Evolutionary conservation across 2,113 vertebrate genomes (phyloP).

Genomic region (Orycteropus afer): DNA sequence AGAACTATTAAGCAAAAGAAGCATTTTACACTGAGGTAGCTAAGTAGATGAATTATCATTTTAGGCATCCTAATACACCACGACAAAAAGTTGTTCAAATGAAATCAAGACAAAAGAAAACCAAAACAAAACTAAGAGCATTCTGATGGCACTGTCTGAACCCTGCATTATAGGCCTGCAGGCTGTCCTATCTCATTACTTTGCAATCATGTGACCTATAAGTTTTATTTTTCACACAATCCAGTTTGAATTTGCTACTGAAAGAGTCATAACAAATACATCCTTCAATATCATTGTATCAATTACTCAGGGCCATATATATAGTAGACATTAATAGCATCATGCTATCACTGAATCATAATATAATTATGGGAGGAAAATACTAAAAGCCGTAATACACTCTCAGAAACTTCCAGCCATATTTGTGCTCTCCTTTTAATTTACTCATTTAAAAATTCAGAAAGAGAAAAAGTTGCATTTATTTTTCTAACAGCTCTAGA

Average conservation of each 20-base stretch:
- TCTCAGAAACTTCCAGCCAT: neutral
- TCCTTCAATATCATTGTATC: neutral
- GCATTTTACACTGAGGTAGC: neutral
- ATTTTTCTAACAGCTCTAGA: neutral
- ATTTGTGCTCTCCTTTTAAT: neutral
- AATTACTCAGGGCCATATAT: neutral
- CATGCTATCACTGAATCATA: neutral
- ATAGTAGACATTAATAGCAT: neutral
- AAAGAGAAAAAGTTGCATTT: neutral
- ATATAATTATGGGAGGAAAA: neutral
- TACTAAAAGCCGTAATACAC: neutral
- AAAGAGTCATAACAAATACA: neutral
- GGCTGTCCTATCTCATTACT: neutral
- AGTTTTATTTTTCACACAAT: constrained; percentile 23
- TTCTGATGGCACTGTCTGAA: neutral
- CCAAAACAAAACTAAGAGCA: neutral
- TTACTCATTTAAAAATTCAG: neutral
- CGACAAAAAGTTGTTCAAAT: neutral
- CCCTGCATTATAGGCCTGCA: neutral
- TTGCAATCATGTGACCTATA: constrained; percentile 19
- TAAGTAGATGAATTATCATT: neutral
- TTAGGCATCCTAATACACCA: neutral
- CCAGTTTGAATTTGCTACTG: neutral
- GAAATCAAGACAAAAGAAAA: constrained; percentile 9
- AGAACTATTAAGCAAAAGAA: neutral